Evolutionary conservation across 2,113 vertebrate genomes (phyloP), one percentile per base, ranked within the genome.

Genomic region (Ceyx margarethae): DNA sequence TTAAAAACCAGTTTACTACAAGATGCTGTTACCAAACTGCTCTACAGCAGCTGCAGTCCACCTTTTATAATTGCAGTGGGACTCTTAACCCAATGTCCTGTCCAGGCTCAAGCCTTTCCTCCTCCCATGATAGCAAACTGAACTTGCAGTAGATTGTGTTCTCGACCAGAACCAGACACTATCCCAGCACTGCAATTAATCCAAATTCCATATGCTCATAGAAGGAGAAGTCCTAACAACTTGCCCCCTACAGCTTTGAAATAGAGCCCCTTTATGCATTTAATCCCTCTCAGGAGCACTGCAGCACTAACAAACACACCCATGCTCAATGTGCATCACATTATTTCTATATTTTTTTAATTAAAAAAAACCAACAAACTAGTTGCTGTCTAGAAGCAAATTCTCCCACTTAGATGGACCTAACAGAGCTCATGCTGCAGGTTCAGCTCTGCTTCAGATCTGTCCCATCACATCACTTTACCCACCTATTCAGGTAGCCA

Each of bases 71-170:
- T 3, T 10, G 43, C 57, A 58, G 14, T 11, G 23, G 23, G 57
- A n/a, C 69, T 42, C 67, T 48, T 37, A 72, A 57, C 35, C 58
- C 75, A n/a, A 43, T 31, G n/a, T 37, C 42, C 0, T 11, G 26
- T 9, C 66, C 67, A 50, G 33, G 31, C 23, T 79, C 62, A 73
- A 81, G 33, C 20, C 45, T 51, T 33, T 77, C 66, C 31, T 84
- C 1, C 19, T 1, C 62, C 78, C 60, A 20, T 0, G 0, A 57
- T 2, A 19, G 54, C 43, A 91, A 76, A 54, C 50, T 29, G 16
- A 68, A 40, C 37, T 28, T 10, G 50, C 48, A 90, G 31, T 64
- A 88, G 25, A 28, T 1, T 15, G 10, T 3, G 1, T 35, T 66
- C 79, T 50, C 33, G 37, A 15, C 12, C 20, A 62, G 3, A 76